Conservation (phyloP, 2,888 invertebrate species). For the Hirtodrosophila histrioides region DNA sequence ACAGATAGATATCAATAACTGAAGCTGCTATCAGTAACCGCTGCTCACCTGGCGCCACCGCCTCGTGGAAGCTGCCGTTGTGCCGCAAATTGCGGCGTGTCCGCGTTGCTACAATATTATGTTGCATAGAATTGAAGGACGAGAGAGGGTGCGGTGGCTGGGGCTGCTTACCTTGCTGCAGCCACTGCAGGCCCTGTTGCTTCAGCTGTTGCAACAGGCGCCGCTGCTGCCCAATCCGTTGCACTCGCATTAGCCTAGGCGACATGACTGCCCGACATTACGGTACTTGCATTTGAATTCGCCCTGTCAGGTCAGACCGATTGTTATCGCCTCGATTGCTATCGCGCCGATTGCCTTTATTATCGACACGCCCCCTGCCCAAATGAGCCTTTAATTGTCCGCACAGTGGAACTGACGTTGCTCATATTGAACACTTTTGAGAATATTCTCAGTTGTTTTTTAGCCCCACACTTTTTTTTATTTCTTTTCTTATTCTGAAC, state of each 20-base stretch:
- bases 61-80: slow-evolving; percentile 81
- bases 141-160: too few species aligned
- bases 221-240: slow-evolving; percentile 6
- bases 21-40: background rate
- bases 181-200: slow-evolving; percentile 8
- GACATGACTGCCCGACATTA: slow-evolving; percentile 23
- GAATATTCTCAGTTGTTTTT: too few species aligned
- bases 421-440: too few species aligned
- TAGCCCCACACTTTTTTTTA: too few species aligned
- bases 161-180: background rate
- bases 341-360: slow-evolving; percentile 2
- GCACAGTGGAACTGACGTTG: too few species aligned
- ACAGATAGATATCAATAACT: too few species aligned
- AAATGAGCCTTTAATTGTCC: slow-evolving; percentile 38
- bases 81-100: slow-evolving; percentile 62
- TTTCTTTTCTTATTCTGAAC: too few species aligned
- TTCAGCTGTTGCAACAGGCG: slow-evolving; percentile 16
- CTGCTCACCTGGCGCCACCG: slow-evolving; percentile 78
- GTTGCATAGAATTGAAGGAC: too few species aligned
- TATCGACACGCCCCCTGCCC: slow-evolving; percentile 19
- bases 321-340: slow-evolving; percentile 11
- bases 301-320: slow-evolving; percentile 1
- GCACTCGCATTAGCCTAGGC: slow-evolving; percentile 7
- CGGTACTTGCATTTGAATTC: slow-evolving; percentile 4
- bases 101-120: slow-evolving; percentile 19